phyloP scores from a whole-genome alignment of 2,888 invertebrate genomes.

The Aphrophora alni region DNA sequence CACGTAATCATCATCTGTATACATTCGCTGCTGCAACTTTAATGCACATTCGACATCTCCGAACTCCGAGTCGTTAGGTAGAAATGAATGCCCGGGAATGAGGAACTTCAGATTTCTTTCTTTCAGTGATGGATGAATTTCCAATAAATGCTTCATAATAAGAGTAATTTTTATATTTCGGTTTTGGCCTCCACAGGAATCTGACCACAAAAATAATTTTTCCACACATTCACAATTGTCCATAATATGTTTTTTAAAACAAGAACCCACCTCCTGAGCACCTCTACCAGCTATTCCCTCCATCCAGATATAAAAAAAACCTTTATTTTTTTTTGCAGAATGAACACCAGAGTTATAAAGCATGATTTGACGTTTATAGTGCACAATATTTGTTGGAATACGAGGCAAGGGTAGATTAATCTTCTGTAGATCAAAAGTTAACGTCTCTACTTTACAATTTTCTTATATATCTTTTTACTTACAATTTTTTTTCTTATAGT shows the following conservation, averaged over 20 bases:
- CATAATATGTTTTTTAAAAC: slow-evolving; percentile 42
- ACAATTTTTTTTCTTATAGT: too few relatives aligned
- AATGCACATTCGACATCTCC: slow-evolving; percentile 43
- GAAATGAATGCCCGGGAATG: slow-evolving; percentile 44
- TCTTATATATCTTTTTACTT: too few relatives aligned
- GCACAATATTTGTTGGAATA: slow-evolving; percentile 48
- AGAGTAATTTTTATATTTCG: slow-evolving; percentile 46
- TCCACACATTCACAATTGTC: slow-evolving; percentile 22
- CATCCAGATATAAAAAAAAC: too few relatives aligned
- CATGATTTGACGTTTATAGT: slow-evolving; percentile 50
- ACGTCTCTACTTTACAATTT: neutral
- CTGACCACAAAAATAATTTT: slow-evolving; percentile 45
- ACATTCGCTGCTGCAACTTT: slow-evolving; percentile 38
- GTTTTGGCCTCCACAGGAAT: too few relatives aligned
- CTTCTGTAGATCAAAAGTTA: slow-evolving; percentile 48
- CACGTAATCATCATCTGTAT: neutral
- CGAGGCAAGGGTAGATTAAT: slow-evolving; percentile 47
- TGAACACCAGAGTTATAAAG: slow-evolving; percentile 50
- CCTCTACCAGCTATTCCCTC: too few relatives aligned
- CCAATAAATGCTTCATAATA: slow-evolving; percentile 40
- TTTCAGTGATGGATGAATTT: slow-evolving; percentile 34
- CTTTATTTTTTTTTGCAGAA: slow-evolving; percentile 43
- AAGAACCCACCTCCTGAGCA: too few relatives aligned
- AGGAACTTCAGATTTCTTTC: slow-evolving; percentile 39
- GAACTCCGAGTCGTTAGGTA: too few relatives aligned